Evolutionary conservation across 2,113 vertebrate species (phyloP).

Genomic region (Saimiri boliviensis): DNA sequence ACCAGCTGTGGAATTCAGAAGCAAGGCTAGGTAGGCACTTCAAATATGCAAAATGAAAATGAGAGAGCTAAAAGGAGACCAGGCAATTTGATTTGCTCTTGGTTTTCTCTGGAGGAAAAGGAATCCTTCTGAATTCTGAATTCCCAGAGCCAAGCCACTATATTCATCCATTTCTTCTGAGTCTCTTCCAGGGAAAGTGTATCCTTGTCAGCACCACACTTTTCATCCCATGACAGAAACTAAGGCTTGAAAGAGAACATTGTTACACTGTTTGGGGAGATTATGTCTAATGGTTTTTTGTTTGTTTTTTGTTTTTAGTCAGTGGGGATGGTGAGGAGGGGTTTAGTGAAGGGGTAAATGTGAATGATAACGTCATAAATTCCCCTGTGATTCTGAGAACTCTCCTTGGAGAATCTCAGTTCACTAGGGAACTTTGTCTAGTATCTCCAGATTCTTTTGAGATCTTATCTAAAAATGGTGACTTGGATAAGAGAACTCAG

Average conservation of each 20-base stretch:
- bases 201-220: neutral
- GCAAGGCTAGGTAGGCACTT: neutral
- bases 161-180: neutral
- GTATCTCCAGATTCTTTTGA: neutral
- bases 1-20: neutral
- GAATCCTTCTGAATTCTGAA: neutral
- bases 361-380: neutral
- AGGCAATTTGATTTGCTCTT: neutral
- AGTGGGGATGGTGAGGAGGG: neutral
- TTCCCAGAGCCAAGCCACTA: neutral
- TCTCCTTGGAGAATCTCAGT: neutral
- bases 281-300: neutral
- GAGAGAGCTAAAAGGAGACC: neutral
- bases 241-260: neutral
- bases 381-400: neutral
- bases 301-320: neutral
- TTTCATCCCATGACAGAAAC: neutral
- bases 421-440: neutral
- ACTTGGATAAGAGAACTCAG: neutral
- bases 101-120: neutral
- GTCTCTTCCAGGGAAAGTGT: neutral
- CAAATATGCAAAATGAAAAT: neutral
- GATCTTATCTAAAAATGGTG: neutral
- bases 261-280: neutral
- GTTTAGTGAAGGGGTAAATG: neutral